Percentiles rank a stretch among this genome's conserved stretches.
Conservation (phyloP, 2,888 invertebrate genomes). For the Mycalesis mineus region DNA sequence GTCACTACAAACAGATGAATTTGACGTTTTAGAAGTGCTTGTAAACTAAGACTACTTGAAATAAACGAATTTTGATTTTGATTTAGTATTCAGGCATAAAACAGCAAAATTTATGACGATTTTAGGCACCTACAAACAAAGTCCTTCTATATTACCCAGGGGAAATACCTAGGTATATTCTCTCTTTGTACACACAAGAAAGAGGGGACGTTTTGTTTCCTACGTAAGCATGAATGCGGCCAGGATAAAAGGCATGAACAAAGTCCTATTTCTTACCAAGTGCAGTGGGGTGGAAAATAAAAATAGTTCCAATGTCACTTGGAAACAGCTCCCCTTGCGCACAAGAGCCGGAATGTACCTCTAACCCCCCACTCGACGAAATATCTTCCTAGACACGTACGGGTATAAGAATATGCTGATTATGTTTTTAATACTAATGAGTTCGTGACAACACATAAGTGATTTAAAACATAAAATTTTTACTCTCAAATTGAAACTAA, state of each 20-base stretch:
- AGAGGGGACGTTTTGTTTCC: neutral
- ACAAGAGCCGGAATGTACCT: neutral
- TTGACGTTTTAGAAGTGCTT: too few species aligned
- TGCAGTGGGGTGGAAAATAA: slow-evolving; percentile 13
- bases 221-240: neutral
- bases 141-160: too few species aligned
- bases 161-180: neutral
- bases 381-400: neutral
- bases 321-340: slow-evolving; percentile 1
- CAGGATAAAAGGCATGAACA: slow-evolving; percentile 4
- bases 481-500: neutral
- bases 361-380: neutral
- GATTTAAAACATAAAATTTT: too few species aligned
- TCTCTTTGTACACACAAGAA: neutral
- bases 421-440: neutral
- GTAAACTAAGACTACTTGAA: too few species aligned
- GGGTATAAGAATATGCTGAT: neutral
- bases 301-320: slow-evolving; percentile 27
- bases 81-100: too few species aligned
- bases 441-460: neutral
- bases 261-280: slow-evolving; percentile 3
- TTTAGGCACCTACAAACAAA: too few species aligned
- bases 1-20: too few species aligned
- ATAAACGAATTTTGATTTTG: too few species aligned
- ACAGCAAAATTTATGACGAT: too few species aligned